Evolutionary conservation across 1,140 invertebrate genomes (phyloP).

Genomic region (Copidosoma floridanum): DNA sequence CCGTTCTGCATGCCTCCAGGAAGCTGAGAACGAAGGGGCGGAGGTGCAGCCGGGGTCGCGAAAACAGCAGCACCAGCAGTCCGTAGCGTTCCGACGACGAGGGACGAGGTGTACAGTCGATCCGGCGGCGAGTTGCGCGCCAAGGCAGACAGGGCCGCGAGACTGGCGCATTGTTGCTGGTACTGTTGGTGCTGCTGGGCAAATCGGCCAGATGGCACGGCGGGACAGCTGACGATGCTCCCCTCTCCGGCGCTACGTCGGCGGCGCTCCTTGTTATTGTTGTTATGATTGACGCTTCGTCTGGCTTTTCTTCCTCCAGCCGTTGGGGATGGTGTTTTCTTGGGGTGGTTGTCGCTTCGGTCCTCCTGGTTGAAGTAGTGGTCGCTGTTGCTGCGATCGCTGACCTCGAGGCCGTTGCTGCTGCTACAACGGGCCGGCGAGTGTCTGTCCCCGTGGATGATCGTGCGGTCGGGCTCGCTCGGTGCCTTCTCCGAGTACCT

Average conservation of each 20-base stretch:
- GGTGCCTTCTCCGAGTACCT: neutral
- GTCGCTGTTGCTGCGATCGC: constrained; percentile 25
- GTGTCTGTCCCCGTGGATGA: too few species aligned
- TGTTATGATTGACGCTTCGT: too few species aligned
- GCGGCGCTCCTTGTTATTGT: constrained; percentile 1
- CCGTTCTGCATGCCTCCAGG: neutral
- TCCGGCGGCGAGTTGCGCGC: constrained; percentile 11
- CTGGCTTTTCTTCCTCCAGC: too few species aligned
- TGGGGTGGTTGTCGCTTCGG: too few species aligned
- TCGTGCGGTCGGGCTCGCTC: neutral
- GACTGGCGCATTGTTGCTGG: constrained; percentile 6
- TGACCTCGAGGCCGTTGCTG: constrained; percentile 31
- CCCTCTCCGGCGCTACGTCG: constrained; percentile 18
- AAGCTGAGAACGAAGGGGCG: neutral
- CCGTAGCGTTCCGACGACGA: constrained; percentile 20
- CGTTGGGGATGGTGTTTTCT: too few species aligned
- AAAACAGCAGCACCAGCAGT: neutral
- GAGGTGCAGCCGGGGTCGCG: neutral
- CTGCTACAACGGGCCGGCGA: constrained; percentile 1
- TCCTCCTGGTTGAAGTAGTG: neutral
- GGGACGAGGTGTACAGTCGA: constrained; percentile 18
- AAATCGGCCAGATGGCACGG: constrained; percentile 33
- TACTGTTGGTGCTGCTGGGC: constrained; percentile 4
- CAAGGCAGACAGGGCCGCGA: constrained; percentile 5
- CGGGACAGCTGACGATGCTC: constrained; percentile 38